Conservation (phyloP, 2,113 vertebrate species). For the Pseudorasbora parva region DNA sequence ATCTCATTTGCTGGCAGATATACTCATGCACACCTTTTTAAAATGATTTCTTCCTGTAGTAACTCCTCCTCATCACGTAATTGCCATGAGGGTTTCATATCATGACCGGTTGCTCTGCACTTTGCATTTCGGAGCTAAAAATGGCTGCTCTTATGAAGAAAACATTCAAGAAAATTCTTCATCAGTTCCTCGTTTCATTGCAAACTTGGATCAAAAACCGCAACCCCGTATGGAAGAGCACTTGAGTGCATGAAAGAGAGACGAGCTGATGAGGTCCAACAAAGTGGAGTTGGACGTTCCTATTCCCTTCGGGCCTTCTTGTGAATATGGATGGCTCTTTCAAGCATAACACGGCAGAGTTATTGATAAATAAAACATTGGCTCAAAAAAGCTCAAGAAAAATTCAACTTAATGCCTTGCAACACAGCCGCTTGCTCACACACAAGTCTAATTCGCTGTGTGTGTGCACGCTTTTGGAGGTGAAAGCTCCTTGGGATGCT, state of each 20-base stretch:
- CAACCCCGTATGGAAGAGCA: constrained; percentile 58
- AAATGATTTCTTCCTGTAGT: neutral
- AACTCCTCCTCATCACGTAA: neutral
- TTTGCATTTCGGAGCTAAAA: constrained; percentile 50
- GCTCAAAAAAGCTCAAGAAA: constrained; percentile 70
- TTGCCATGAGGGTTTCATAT: neutral
- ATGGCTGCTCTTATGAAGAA: constrained; percentile 43
- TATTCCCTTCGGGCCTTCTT: constrained; percentile 53
- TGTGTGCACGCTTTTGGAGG: constrained; percentile 50
- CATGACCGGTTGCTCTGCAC: constrained; percentile 8
- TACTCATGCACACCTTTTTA: neutral
- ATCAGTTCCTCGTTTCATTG: constrained; percentile 62
- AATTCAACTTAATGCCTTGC: constrained; percentile 60
- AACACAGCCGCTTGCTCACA: constrained; percentile 41
- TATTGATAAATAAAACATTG: constrained; percentile 63
- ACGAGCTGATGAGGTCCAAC: constrained; percentile 23
- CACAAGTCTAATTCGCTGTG: constrained; percentile 57
- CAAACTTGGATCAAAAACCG: constrained; percentile 59
- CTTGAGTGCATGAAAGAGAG: constrained; percentile 52
- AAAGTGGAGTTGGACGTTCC: constrained; percentile 47
- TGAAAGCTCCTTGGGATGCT: constrained; percentile 70
- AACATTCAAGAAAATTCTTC: constrained; percentile 59
- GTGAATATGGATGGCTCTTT: constrained; percentile 60
- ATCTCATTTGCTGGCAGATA: constrained; percentile 37
- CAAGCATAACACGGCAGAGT: constrained; percentile 55